Conservation (phyloP, 2,888 invertebrate species). For the Diploptera punctata region DNA sequence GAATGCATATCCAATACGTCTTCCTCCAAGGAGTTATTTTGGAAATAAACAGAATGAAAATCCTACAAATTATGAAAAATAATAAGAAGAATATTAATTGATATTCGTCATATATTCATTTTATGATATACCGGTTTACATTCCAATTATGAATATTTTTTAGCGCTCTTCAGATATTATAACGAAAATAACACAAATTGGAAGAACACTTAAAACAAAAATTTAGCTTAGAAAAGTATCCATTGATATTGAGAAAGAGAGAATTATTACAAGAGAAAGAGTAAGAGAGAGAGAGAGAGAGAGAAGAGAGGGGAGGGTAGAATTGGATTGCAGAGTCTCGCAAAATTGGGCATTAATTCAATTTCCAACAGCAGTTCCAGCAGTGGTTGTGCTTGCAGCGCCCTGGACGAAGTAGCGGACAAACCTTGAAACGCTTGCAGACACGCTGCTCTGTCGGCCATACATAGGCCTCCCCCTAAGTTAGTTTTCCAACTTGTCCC, state of each 20-base stretch:
- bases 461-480: background rate
- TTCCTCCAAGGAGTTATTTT: too few relatives aligned
- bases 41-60: too few relatives aligned
- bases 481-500: slow-evolving; percentile 38
- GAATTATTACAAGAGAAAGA: background rate
- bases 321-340: slow-evolving; percentile 10
- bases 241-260: background rate
- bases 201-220: too few relatives aligned
- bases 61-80: too few relatives aligned
- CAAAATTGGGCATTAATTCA: slow-evolving; percentile 31
- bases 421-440: background rate
- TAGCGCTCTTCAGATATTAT: too few relatives aligned
- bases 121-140: too few relatives aligned
- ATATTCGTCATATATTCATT: too few relatives aligned
- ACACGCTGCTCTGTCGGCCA: background rate
- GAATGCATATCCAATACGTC: too few relatives aligned
- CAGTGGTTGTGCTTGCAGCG: background rate
- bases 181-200: too few relatives aligned
- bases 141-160: too few relatives aligned
- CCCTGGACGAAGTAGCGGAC: background rate
- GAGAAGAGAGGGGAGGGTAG: background rate
- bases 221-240: too few relatives aligned
- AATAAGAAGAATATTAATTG: too few relatives aligned
- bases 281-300: background rate
- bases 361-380: background rate